These are phyloP conservation scores for Cylloceria caligata DNA, from an alignment of 2,888 invertebrate genomes.

Conservation along the genomic window DNA sequence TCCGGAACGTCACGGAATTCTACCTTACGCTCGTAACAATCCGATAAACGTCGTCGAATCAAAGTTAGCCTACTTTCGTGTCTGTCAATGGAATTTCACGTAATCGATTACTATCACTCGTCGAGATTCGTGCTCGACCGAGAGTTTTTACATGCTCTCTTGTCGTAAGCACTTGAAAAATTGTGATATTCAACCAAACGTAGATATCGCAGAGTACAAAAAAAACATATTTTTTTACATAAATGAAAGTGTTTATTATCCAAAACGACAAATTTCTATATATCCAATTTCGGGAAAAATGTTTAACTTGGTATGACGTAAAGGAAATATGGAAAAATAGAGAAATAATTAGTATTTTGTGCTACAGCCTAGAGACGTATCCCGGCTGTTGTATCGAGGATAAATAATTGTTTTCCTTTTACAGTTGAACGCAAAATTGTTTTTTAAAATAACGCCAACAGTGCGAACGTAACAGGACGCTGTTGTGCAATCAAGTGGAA, in stretches of 20 bases:
- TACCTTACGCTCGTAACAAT: no score
- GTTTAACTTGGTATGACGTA: background rate
- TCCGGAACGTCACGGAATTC: no score
- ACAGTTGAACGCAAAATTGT: no score
- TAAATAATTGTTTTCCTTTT: no score
- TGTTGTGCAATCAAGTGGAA: background rate
- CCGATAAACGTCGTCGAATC: conserved; percentile 51
- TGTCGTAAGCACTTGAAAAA: conserved; percentile 8
- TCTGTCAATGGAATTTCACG: conserved; percentile 44
- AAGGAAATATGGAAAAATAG: no score
- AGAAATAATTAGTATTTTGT: background rate
- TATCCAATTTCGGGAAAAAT: background rate
- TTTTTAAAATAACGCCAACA: no score
- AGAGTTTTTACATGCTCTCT: conserved; percentile 23
- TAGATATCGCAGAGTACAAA: background rate
- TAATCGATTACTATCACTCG: conserved; percentile 52
- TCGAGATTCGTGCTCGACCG: conserved; percentile 17
- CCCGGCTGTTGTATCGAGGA: no score
- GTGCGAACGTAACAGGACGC: no score
- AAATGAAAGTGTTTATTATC: background rate
- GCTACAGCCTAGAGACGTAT: no score
- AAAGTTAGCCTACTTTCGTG: conserved; percentile 52
- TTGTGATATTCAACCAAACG: background rate
- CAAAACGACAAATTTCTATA: background rate
- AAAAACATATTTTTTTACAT: background rate